Percentiles rank a stretch among this genome's conserved stretches.
These are phyloP conservation scores for Nymphalis io DNA, from an alignment of 1,140 invertebrate genomes.

Conservation along the genomic window DNA sequence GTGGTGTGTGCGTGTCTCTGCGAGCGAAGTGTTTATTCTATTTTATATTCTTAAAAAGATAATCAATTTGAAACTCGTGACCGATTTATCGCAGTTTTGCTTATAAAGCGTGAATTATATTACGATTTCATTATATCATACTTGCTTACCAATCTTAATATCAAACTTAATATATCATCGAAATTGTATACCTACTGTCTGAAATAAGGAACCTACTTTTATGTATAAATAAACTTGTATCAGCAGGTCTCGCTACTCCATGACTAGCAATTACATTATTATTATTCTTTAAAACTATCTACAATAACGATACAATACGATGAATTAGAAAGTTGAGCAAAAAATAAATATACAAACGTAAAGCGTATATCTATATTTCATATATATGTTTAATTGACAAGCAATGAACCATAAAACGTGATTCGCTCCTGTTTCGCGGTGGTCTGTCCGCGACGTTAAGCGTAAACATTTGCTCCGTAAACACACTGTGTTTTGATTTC, in stretches of 20 bases:
- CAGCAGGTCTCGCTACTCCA: too few species aligned
- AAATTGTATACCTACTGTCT: neutral
- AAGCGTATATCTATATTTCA: too few species aligned
- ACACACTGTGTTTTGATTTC: conserved; percentile 31
- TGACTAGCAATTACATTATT: too few species aligned
- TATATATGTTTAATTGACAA: too few species aligned
- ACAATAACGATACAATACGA: too few species aligned
- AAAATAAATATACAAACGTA: too few species aligned
- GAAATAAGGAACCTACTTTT: neutral
- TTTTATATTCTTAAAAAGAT: neutral
- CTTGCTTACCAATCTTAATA: too few species aligned
- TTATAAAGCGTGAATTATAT: neutral
- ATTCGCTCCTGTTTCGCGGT: conserved; percentile 31
- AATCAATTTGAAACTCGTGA: neutral
- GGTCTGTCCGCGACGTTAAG: conserved; percentile 31
- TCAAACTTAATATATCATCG: too few species aligned
- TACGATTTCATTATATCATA: too few species aligned
- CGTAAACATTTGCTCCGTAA: conserved; percentile 35
- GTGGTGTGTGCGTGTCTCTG: neutral
- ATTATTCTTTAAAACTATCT: too few species aligned
- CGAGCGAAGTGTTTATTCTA: neutral
- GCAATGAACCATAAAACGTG: conserved; percentile 10
- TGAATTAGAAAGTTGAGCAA: too few species aligned
- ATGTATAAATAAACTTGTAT: too few species aligned
- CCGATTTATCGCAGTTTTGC: neutral